phyloP scores from a whole-genome alignment of 92 coral and sea anemone species.

The Zoanthus sansibaricus region DNA sequence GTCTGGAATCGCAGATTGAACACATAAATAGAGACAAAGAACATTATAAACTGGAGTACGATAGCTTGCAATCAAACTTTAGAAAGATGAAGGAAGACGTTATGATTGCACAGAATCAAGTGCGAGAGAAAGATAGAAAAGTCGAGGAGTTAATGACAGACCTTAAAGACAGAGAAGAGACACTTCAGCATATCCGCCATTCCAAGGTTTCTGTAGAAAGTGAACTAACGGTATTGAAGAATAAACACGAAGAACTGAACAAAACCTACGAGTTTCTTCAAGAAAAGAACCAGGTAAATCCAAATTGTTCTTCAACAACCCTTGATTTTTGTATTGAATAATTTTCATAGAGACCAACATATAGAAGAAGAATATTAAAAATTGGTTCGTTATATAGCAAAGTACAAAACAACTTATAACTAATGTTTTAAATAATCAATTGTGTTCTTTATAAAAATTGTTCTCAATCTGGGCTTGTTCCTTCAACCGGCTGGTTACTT shows the following conservation, averaged over 20 bases:
- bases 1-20: constrained; percentile 67
- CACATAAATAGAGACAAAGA: constrained; percentile 67
- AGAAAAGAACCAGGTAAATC: constrained; percentile 50
- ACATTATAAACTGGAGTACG: constrained; percentile 70
- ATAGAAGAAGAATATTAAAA: too few species aligned
- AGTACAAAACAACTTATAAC: too few species aligned
- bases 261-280: constrained; percentile 64
- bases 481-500: too few species aligned
- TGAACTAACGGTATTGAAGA: constrained; percentile 59
- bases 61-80: constrained; percentile 59
- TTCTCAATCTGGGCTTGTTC: too few species aligned
- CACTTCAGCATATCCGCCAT: constrained; percentile 61
- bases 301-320: not conserved
- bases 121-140: constrained; percentile 65
- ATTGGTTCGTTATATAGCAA: too few species aligned
- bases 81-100: constrained; percentile 74
- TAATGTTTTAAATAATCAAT: too few species aligned
- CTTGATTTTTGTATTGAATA: too few species aligned
- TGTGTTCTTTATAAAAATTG: too few species aligned
- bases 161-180: constrained; percentile 62
- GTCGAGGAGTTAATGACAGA: constrained; percentile 59
- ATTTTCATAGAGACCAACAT: too few species aligned
- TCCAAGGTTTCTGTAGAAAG: constrained; percentile 76
- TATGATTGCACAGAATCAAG: constrained; percentile 65
- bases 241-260: constrained; percentile 65